These are phyloP conservation scores for Todus mexicanus DNA, from an alignment of 2,797 vertebrate species.

Conservation along the genomic window DNA sequence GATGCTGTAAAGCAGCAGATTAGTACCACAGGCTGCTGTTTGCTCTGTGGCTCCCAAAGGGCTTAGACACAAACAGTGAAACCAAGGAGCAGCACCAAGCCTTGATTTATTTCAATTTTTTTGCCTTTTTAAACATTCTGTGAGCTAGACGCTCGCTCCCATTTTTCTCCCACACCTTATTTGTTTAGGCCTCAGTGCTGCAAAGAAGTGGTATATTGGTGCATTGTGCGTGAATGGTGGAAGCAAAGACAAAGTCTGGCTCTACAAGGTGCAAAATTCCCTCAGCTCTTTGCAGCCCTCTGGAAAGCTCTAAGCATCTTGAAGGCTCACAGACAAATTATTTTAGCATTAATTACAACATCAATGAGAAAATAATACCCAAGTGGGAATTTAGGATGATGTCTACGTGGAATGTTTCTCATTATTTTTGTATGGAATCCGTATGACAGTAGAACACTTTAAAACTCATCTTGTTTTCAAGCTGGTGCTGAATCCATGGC, in stretches of 20 bases:
- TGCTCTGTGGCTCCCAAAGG: conserved; percentile 4
- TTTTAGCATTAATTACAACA: conserved; percentile 63
- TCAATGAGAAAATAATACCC: conserved; percentile 47
- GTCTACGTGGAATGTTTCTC: not conserved
- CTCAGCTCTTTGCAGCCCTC: conserved; percentile 1
- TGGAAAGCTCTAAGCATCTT: conserved; percentile 34
- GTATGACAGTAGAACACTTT: conserved; percentile 3
- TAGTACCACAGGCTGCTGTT: conserved; percentile 25
- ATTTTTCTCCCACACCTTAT: not conserved
- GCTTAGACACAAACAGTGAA: not conserved
- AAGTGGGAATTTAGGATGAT: conserved; percentile 32
- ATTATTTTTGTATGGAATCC: conserved; percentile 34
- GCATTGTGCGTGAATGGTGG: not conserved
- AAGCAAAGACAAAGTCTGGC: not conserved
- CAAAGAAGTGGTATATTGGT: not conserved
- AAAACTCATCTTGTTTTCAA: conserved; percentile 9
- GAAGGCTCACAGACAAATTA: conserved; percentile 35
- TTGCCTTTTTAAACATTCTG: not conserved
- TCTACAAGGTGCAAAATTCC: not conserved
- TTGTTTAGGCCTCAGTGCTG: not conserved
- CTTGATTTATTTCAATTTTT: not conserved
- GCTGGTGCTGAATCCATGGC: not conserved
- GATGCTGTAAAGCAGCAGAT: conserved; percentile 46
- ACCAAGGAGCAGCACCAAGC: not conserved
- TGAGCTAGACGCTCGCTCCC: not conserved